Base-by-base conservation (phyloP, 2,797 vertebrate species). In the Aplochiton taeniatus region DNA sequence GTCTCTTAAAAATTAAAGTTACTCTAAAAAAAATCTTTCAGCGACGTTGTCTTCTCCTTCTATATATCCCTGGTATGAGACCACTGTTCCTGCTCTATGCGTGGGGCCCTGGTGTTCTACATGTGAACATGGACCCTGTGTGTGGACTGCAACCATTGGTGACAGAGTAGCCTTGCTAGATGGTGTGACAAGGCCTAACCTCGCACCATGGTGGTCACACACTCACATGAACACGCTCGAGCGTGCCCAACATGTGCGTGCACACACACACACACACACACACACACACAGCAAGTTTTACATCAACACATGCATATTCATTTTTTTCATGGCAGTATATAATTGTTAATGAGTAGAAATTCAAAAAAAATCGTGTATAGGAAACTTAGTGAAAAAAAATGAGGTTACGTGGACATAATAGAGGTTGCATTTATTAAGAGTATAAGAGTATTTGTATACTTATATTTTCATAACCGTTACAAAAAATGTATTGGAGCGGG, bases 261-360 rank as follows among this genome's bases (percentile, higher is more conserved):
- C 17, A 45, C 19, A 18, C 19, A 58, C 49, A 20, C n/a, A 51
- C 11, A 60, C 7, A 56, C 63, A 55, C 16, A 60, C 45, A 65
- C 52, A 70, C 55, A 60, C 52, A 59, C 17, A 11, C 43, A 60
- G 63, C 31, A 57, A 10, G 20, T 62, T 58, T 14, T 44, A 50
- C 44, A 60, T 53, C 65, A 63, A 63, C 44, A 18, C 43, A 47
- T 6, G 31, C 31, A 31, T 31, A 31, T 31, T 31, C 31, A 31
- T 31, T 31, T 6, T 31, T 6, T 31, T 2, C 31, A 31, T 31
- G 31, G 6, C 2, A 31, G 31, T 31, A 31, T 6, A 6, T 31
- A 3, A 6, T 31, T 31, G 31, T 31, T 31, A 31, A 31, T 31
- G 2, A 31, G 31, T 3, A 31, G 31, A 31, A 31, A 31, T 31